These are phyloP conservation scores for Chiroxiphia lanceolata DNA, from an alignment of 2,797 vertebrate genomes.

Conservation along the genomic window DNA sequence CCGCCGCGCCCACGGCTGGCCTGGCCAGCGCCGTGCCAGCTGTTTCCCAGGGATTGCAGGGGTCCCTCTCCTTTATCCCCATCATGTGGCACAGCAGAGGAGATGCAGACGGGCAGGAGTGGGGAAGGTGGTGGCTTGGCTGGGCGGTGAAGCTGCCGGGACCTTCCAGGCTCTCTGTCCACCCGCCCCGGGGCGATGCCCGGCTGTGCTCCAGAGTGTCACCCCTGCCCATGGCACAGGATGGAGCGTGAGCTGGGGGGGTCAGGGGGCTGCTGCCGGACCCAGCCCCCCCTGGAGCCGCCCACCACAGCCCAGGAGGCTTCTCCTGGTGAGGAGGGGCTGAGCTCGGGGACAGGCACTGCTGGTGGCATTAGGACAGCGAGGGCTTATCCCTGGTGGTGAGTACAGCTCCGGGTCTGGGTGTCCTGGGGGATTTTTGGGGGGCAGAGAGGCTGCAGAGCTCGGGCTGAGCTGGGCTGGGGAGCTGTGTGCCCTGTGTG, in stretches of 20 bases:
- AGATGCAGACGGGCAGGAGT: neutral
- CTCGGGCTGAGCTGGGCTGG: neutral
- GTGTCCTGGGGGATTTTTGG: fast-evolving
- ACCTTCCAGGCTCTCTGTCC: neutral
- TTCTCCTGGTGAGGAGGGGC: neutral
- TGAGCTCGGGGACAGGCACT: neutral
- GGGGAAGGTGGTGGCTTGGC: neutral
- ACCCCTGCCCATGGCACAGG: neutral
- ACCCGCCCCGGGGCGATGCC: neutral
- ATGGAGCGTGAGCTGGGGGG: neutral
- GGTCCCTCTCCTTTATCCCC: neutral
- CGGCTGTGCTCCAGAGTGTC: fast-evolving
- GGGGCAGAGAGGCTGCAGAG: neutral
- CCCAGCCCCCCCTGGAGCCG: neutral
- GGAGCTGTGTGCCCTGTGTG: fast-evolving
- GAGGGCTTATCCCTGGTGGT: neutral
- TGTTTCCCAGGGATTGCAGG: neutral
- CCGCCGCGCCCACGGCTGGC: neutral
- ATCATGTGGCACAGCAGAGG: neutral
- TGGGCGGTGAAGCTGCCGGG: neutral
- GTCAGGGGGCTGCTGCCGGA: fast-evolving
- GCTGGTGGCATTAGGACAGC: neutral
- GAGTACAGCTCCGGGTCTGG: neutral
- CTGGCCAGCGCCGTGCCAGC: neutral
- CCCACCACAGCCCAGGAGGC: neutral